Conservation (phyloP, 2,113 vertebrate species). For the Tichodroma muraria region DNA sequence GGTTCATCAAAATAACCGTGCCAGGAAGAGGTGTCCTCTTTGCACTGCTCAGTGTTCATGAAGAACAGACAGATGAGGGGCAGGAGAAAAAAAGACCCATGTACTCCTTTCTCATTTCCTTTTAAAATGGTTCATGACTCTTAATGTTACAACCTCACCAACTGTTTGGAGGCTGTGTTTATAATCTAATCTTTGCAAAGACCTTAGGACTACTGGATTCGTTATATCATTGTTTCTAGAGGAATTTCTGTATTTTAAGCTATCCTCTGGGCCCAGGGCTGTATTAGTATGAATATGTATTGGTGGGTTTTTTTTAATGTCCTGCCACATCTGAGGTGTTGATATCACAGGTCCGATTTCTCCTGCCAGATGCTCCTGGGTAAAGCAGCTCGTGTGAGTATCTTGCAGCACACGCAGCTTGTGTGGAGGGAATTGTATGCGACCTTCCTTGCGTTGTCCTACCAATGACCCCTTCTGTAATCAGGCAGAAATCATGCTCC, state of each 20-base stretch:
- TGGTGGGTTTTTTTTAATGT: neutral
- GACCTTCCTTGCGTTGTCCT: conserved; percentile 45
- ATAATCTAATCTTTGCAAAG: neutral
- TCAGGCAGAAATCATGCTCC: conserved; percentile 54
- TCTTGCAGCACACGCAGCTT: neutral
- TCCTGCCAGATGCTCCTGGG: neutral
- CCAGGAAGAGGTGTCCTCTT: neutral
- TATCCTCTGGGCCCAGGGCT: neutral
- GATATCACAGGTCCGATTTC: neutral
- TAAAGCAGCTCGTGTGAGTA: neutral
- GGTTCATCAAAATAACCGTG: neutral
- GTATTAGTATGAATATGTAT: neutral
- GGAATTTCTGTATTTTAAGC: neutral
- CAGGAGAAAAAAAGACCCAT: neutral
- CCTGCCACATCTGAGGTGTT: neutral
- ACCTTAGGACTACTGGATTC: neutral
- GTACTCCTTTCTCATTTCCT: neutral
- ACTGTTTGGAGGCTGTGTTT: neutral
- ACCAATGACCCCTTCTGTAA: conserved; percentile 53
- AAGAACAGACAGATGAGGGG: neutral
- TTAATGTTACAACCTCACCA: neutral
- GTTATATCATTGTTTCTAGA: neutral
- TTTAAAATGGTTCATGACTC: neutral
- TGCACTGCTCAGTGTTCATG: neutral
- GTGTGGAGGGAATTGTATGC: neutral